Evolutionary conservation across 2,797 vertebrate species (phyloP).

Genomic region (Sebastes hubbsi): DNA sequence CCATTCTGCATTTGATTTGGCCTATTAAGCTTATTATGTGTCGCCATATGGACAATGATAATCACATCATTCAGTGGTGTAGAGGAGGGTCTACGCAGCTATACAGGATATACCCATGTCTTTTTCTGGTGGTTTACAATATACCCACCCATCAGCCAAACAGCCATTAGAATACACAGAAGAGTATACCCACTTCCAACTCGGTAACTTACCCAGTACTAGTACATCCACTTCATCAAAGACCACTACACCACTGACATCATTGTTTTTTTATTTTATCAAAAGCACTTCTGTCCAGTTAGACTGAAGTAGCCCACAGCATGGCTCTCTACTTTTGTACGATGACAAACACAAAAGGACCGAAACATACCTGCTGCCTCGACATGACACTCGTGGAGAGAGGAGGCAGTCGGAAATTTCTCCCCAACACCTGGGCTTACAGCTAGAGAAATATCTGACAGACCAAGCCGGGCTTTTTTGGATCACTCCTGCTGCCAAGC

Average conservation of each 20-base stretch:
- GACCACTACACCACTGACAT: too few relatives aligned
- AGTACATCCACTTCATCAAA: too few relatives aligned
- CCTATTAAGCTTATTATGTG: background rate
- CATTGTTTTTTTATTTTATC: background rate
- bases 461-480: constrained; percentile 88
- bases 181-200: too few relatives aligned
- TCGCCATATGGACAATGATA: background rate
- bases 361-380: constrained; percentile 31
- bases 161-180: too few relatives aligned
- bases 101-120: too few relatives aligned
- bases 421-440: constrained; percentile 52
- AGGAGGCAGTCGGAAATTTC: constrained; percentile 41
- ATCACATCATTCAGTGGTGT: background rate
- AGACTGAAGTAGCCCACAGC: background rate
- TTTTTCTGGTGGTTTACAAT: too few relatives aligned
- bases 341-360: constrained; percentile 20
- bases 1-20: background rate
- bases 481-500: constrained; percentile 93
- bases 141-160: too few relatives aligned
- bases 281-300: constrained; percentile 1
- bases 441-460: constrained; percentile 79
- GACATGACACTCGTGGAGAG: constrained; percentile 18
- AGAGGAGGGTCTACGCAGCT: too few relatives aligned
- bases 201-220: too few relatives aligned
- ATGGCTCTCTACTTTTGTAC: background rate